Evolutionary conservation across 1,140 invertebrate genomes (phyloP).

Genomic region (Drosophila orosa): DNA sequence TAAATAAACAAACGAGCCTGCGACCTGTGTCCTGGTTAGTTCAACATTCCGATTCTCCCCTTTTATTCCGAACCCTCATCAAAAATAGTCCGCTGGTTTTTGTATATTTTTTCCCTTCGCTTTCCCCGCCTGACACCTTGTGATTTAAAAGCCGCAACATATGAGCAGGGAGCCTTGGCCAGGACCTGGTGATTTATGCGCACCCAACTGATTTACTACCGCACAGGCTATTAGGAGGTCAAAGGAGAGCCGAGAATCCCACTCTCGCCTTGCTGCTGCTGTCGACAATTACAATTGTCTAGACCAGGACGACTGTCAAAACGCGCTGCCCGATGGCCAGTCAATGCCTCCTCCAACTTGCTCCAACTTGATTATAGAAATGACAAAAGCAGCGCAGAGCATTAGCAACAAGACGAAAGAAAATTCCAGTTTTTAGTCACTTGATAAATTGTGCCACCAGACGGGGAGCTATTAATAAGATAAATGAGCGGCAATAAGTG

Average conservation of each 20-base stretch:
- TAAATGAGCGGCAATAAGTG: slow-evolving; percentile 79
- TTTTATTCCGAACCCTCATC: slow-evolving; percentile 57
- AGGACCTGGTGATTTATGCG: slow-evolving; percentile 64
- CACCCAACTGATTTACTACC: slow-evolving; percentile 66
- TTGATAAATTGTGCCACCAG: slow-evolving; percentile 65
- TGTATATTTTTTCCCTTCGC: slow-evolving; percentile 12
- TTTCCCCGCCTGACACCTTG: slow-evolving; percentile 65
- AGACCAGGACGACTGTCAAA: slow-evolving; percentile 71
- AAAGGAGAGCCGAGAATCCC: not conserved
- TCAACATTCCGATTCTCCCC: slow-evolving; percentile 33
- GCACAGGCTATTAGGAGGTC: slow-evolving; percentile 45
- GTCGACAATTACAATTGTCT: slow-evolving; percentile 74
- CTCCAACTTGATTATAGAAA: slow-evolving; percentile 69
- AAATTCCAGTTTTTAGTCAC: slow-evolving; percentile 45
- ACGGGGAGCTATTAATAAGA: slow-evolving; percentile 72
- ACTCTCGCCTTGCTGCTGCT: slow-evolving; percentile 37
- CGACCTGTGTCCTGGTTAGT: slow-evolving; percentile 45
- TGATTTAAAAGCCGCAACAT: slow-evolving; percentile 78
- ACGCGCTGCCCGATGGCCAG: slow-evolving; percentile 32
- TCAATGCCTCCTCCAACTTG: slow-evolving; percentile 38
- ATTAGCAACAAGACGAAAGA: slow-evolving; percentile 21
- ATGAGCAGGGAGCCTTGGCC: slow-evolving; percentile 49
- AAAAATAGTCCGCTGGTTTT: slow-evolving; percentile 45
- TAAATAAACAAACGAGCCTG: slow-evolving; percentile 68
- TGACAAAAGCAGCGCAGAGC: slow-evolving; percentile 67